These are phyloP conservation scores for Siniperca obscura DNA, from an alignment of 2,797 vertebrate species.

Conservation along the genomic window DNA sequence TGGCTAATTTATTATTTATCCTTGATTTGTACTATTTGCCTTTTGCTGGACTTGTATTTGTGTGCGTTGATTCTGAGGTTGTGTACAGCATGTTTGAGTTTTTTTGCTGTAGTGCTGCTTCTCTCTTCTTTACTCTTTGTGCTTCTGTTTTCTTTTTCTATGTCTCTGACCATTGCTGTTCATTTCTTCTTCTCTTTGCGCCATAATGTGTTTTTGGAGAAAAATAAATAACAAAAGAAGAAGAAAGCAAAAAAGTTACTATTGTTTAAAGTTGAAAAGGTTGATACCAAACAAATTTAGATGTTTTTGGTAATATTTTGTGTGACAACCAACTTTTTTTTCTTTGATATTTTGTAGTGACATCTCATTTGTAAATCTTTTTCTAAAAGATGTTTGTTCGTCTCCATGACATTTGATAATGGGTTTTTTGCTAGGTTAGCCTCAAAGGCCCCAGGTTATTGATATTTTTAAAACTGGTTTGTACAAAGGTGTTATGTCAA, in stretches of 20 bases:
- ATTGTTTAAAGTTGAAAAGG: slow-evolving; percentile 79
- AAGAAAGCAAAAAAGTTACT: slow-evolving; percentile 71
- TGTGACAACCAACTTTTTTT: slow-evolving; percentile 84
- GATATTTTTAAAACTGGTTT: slow-evolving; percentile 99
- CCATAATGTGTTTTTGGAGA: slow-evolving; percentile 79
- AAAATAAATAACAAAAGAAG: slow-evolving; percentile 68
- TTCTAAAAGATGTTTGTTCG: slow-evolving; percentile 92
- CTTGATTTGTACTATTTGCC: slow-evolving; percentile 85
- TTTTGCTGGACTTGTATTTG: slow-evolving; percentile 86
- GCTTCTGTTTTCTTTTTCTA: slow-evolving; percentile 77
- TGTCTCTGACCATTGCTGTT: slow-evolving; percentile 72
- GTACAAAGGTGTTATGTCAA: slow-evolving; percentile 97
- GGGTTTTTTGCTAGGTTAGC: slow-evolving; percentile 94
- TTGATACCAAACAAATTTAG: slow-evolving; percentile 86
- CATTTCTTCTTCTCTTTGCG: slow-evolving; percentile 77
- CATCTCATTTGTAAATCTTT: slow-evolving; percentile 99
- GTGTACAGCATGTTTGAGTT: slow-evolving; percentile 88
- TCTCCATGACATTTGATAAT: slow-evolving; percentile 95
- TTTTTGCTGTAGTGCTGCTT: slow-evolving; percentile 82
- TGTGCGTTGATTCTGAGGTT: slow-evolving; percentile 83
- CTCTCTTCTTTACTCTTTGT: slow-evolving; percentile 80
- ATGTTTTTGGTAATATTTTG: slow-evolving; percentile 89
- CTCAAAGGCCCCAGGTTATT: slow-evolving; percentile 94
- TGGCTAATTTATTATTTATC: slow-evolving; percentile 88
- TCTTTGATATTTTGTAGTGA: slow-evolving; percentile 95